Evolutionary conservation across 2,113 vertebrate species (phyloP), one percentile per base, ranked within the genome.

Genomic region (Hemichromis elongatus): DNA sequence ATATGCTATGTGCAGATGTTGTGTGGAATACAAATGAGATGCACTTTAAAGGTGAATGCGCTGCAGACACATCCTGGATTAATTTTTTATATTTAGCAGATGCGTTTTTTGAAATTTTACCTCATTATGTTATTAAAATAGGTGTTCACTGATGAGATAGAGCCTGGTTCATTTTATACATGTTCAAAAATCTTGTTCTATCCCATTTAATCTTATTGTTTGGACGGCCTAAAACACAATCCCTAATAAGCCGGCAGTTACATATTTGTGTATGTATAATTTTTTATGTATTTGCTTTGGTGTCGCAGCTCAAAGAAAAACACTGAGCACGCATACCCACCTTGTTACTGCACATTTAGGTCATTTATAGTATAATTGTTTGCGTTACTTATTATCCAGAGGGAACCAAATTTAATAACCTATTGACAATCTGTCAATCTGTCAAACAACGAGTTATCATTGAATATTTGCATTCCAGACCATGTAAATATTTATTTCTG

Each of bases 391-490:
- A 52, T 73, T 73, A 70, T 75, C 9, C 24, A 75, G 24, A 18
- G 42, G 42, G 16, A 19, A 30, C 16, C 16, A 13, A 30, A 18
- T 52, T 75, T 33, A 75, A 52, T 75, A 52, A 52, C 10, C 8
- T 75, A 50, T 52, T 75, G 10, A 75, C 10, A n/a, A n/a, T n/a
- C n/a, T n/a, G 52, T 33, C 28, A 30, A 52, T 75, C 45, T 75
- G 45, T 75, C 26, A 52, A 75, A 52, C 52, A 18, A 75, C 10
- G 8, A 52, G 26, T 52, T 75, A n/a, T 75, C 70, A 75, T 50
- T 52, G 88, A 87, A 91, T 66, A 86, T 82, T 90, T 86, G 57
- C 90, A 88, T 89, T 93, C 90, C 85, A 92, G 87, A 88, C 90
- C 54, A 80, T 86, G 80, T 85, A 88, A 91, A 90, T 89, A 87